Conservation (phyloP, 2,888 invertebrate species). For the Seira musarum region DNA sequence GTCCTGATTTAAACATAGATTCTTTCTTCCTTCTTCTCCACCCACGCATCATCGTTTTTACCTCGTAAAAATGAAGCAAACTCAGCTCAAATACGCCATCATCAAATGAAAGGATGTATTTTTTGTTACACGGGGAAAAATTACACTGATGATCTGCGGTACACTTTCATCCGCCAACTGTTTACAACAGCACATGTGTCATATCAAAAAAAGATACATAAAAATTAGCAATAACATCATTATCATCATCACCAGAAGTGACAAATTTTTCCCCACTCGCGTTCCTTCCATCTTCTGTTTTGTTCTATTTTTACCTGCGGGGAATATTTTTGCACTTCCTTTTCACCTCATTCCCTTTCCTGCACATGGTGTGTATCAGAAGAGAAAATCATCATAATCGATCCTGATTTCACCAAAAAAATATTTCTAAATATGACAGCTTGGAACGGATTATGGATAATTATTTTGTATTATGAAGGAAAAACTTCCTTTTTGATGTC, state of each 20-base stretch:
- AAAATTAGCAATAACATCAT: conserved; percentile 17
- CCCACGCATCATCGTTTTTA: conserved; percentile 26
- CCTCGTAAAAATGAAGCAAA: background rate
- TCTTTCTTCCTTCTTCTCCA: conserved; percentile 33
- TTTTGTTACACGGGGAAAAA: background rate
- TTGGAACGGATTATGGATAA: no score
- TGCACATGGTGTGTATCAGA: no score
- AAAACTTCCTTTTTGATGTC: no score
- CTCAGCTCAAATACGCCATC: no score
- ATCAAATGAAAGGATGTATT: no score
- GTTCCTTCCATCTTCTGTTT: background rate
- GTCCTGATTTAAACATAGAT: conserved; percentile 22
- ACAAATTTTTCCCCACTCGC: conserved; percentile 15
- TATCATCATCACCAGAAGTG: background rate
- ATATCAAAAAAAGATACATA: conserved; percentile 5
- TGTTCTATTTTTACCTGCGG: conserved; percentile 43
- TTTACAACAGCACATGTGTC: background rate
- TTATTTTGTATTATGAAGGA: no score
- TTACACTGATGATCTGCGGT: background rate
- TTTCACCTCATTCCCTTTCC: background rate
- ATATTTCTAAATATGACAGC: no score
- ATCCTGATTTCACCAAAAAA: no score
- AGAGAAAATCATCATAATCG: no score
- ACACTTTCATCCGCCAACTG: background rate
- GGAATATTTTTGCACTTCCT: background rate